These are phyloP conservation scores for Metalampra italica DNA, from an alignment of 2,888 invertebrate genomes.

Conservation along the genomic window DNA sequence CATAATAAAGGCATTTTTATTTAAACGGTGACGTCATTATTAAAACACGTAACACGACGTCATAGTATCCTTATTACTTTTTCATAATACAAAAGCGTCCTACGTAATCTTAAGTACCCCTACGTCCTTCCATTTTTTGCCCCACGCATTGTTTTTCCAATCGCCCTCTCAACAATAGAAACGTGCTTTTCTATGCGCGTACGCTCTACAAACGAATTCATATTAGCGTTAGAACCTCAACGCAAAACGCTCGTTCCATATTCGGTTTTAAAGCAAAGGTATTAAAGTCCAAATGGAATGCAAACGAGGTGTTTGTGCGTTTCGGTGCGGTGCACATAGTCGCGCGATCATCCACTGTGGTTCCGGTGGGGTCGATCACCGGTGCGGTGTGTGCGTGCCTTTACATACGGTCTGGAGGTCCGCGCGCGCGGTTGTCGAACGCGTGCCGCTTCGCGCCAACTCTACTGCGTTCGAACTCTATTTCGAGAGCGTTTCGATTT, in stretches of 20 bases:
- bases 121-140: constrained; percentile 34
- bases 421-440: constrained; percentile 43
- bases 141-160: constrained; percentile 48
- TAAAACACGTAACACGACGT: background rate
- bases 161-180: constrained; percentile 55
- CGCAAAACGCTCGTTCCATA: constrained; percentile 16
- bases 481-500: constrained; percentile 10
- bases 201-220: constrained; percentile 61
- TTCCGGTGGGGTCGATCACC: constrained; percentile 79
- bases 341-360: constrained; percentile 73
- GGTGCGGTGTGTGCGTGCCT: constrained; percentile 53
- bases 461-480: constrained; percentile 30
- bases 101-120: constrained; percentile 35
- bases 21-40: background rate
- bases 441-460: constrained; percentile 51
- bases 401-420: constrained; percentile 52
- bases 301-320: constrained; percentile 48
- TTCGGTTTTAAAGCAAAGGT: constrained; percentile 20
- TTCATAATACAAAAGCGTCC: constrained; percentile 15
- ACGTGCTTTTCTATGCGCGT: constrained; percentile 65
- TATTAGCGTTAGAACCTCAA: constrained; percentile 45
- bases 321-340: constrained; percentile 75
- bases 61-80: background rate
- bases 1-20: background rate
- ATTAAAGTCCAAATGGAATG: constrained; percentile 17